A percentile compares a stretch with the other conserved stretches of the same genome.
Conservation (phyloP, 2,113 vertebrate species). For the Zeus faber region DNA sequence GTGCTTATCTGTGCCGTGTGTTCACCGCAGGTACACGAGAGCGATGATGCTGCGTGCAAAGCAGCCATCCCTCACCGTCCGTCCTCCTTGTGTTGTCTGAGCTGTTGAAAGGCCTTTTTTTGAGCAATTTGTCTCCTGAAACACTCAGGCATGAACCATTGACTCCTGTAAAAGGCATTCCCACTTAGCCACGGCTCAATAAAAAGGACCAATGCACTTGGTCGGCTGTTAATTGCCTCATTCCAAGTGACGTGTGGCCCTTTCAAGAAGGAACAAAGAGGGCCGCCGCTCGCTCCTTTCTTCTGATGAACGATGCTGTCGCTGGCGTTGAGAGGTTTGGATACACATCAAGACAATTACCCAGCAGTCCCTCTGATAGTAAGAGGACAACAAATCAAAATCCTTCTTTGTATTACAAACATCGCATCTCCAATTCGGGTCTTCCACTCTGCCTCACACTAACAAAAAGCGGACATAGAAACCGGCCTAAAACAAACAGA, state of each 20-base stretch:
- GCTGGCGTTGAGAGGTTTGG: too few relatives aligned
- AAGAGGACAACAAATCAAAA: too few relatives aligned
- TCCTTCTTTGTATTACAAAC: too few relatives aligned
- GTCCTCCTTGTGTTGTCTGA: conserved; percentile 52
- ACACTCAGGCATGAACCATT: conserved; percentile 40
- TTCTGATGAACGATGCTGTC: conserved; percentile 22
- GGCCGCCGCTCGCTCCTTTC: conserved; percentile 47
- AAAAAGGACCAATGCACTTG: conserved; percentile 57
- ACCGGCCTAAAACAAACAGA: not conserved
- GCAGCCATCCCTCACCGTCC: conserved; percentile 62
- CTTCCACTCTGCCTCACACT: not conserved
- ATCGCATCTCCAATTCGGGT: too few relatives aligned
- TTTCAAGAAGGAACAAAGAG: conserved; percentile 52
- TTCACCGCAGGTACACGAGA: conserved; percentile 17
- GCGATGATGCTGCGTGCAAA: conserved; percentile 48
- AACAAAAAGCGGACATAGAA: conserved; percentile 2
- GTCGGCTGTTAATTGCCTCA: conserved; percentile 57
- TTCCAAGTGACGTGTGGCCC: conserved; percentile 52
- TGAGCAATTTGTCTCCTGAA: not conserved
- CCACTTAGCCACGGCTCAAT: conserved; percentile 54
- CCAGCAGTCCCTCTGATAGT: too few relatives aligned
- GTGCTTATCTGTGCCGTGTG: conserved; percentile 15
- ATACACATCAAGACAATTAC: too few relatives aligned
- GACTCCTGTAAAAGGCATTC: conserved; percentile 57
- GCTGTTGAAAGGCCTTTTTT: conserved; percentile 15